A percentile compares a stretch with the other conserved stretches of the same genome.
These are phyloP conservation scores for Ochlodes sylvanus DNA, from an alignment of 2,888 invertebrate genomes.

Conservation along the genomic window DNA sequence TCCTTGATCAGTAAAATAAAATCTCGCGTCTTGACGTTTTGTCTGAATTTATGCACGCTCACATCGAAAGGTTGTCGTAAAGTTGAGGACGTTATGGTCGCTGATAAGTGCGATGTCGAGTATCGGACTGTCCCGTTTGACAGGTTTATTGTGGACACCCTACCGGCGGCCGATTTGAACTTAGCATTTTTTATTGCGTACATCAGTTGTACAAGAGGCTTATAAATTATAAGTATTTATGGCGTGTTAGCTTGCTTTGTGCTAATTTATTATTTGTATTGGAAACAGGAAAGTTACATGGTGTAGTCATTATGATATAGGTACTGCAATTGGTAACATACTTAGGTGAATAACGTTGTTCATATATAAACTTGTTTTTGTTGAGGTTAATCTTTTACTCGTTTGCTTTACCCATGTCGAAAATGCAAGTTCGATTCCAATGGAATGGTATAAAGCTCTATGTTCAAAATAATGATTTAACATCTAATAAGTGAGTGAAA, in stretches of 20 bases:
- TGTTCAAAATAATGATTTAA: too few relatives aligned
- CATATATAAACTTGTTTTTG: not conserved
- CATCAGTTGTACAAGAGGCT: constrained; percentile 33
- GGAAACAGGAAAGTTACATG: constrained; percentile 7
- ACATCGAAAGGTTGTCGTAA: constrained; percentile 76
- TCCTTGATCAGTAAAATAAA: constrained; percentile 82
- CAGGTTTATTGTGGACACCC: constrained; percentile 82
- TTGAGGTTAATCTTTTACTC: not conserved
- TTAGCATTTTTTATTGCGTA: constrained; percentile 59
- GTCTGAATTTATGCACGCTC: constrained; percentile 77
- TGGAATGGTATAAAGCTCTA: too few relatives aligned
- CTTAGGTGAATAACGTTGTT: not conserved
- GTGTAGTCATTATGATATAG: constrained; percentile 4
- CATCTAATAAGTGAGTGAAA: too few relatives aligned
- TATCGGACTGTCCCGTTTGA: constrained; percentile 73
- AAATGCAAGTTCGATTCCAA: too few relatives aligned
- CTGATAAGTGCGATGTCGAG: constrained; percentile 79
- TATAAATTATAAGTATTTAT: constrained; percentile 36
- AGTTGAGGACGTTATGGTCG: constrained; percentile 80
- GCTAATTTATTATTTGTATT: constrained; percentile 26
- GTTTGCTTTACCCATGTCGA: too few relatives aligned
- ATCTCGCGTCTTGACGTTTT: constrained; percentile 75
- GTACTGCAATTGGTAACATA: constrained; percentile 21
- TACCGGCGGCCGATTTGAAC: constrained; percentile 66
- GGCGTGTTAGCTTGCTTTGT: constrained; percentile 33